A percentile compares a stretch with the other conserved stretches of the same genome.
Evolutionary conservation across 1,140 invertebrate genomes (phyloP).

Genomic region (Caenorhabditis inopinata): DNA sequence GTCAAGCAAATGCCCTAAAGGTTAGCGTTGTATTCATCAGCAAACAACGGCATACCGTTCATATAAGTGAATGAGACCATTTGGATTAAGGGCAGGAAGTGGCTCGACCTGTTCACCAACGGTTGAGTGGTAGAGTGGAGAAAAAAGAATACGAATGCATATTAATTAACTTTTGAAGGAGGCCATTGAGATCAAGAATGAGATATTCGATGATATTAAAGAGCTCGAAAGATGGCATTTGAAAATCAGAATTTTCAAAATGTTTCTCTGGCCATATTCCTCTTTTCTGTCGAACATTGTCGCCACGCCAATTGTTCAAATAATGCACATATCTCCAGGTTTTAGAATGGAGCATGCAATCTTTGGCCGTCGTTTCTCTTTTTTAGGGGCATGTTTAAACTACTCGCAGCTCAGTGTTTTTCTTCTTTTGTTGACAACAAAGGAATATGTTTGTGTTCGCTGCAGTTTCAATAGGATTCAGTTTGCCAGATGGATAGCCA

Average conservation of each 20-base stretch:
- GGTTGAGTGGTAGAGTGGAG: background rate
- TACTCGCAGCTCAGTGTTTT: background rate
- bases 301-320: background rate
- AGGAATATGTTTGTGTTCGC: background rate
- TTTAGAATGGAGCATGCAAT: background rate
- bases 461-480: background rate
- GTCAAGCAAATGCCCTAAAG: background rate
- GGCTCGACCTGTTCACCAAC: background rate
- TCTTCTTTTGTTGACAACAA: background rate
- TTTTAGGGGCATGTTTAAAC: conserved; percentile 13
- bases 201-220: no score
- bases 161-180: background rate
- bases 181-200: no score
- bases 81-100: conserved; percentile 25
- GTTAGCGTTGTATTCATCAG: background rate
- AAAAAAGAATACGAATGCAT: background rate
- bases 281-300: no score
- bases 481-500: background rate
- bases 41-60: background rate
- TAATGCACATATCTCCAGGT: background rate
- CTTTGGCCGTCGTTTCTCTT: background rate
- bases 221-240: no score
- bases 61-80: conserved; percentile 15
- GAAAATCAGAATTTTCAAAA: no score
- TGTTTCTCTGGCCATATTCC: no score